Base-by-base conservation (phyloP, 2,888 invertebrate genomes). In the Dasysyrphus tricinctus region DNA sequence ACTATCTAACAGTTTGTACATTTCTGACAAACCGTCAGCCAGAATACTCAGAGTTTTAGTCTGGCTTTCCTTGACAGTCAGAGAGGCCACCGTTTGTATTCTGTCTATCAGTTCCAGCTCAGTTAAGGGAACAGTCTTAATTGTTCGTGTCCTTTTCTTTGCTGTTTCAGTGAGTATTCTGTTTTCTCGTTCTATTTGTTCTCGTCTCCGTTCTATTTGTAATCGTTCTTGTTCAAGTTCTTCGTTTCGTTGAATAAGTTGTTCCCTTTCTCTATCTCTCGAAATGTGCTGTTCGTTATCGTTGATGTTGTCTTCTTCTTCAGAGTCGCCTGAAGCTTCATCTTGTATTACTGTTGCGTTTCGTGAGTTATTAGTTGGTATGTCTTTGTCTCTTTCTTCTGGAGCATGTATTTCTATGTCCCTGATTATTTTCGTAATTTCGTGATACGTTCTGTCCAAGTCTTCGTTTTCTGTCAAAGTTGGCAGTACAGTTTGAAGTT, bases 111-210 rank as follows among this genome's bases (percentile, higher is more conserved):
- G 12, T 51, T 24, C 24, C 0, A 24, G 51, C 24, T 12, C 51
- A 2, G 51, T 51, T 24, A 51, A 6, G 24, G 5, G 3, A 2
- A 24, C 24, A 2, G 51, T 51, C 24, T 11, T 49, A 14, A 7
- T 24, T 12, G 16, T 24, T 16, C 5, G 24, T 6, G 51, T 24
- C 24, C 51, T 14, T 14, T 12, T 14, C 14, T 51, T 51, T 2
- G 51, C 2, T 9, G 5, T 19, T 7, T 11, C 19, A 5, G 19
- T 49, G 11, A 11, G 19, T 24, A 5, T 49, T 24, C 19, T 49
- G 5, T 49, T 49, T 51, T 51, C 51, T 51, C 24, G 51, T 51
- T 51, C 51, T 12, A 51, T 51, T 51, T 24, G 51, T 51, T 24
- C 11, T 24, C 12, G 16, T 51, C 3, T 12, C 5, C 12, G 19